Percentiles rank a stretch among this genome's conserved stretches.
These are phyloP conservation scores for Drosophila virilis DNA, from an alignment of 1,140 invertebrate species.

Conservation along the genomic window DNA sequence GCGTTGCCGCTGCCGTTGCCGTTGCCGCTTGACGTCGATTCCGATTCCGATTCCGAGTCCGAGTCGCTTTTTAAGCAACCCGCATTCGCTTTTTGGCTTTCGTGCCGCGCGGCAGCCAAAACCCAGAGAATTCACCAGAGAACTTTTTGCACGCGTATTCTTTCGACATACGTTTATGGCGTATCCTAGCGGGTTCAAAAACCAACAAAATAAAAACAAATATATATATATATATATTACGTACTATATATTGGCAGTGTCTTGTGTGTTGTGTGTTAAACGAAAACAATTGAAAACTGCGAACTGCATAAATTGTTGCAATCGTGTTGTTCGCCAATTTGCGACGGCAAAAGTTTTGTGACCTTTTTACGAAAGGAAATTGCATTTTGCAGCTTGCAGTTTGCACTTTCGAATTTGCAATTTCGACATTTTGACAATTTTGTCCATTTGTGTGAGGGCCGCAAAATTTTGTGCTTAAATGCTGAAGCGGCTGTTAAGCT, in stretches of 20 bases:
- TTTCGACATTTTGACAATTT: conserved; percentile 14
- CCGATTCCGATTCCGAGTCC: conserved; percentile 30
- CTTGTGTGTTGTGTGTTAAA: conserved; percentile 23
- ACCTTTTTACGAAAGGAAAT: conserved; percentile 45
- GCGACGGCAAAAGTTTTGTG: conserved; percentile 57
- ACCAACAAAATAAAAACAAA: no score
- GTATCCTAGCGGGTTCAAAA: conserved; percentile 33
- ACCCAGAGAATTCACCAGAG: conserved; percentile 23
- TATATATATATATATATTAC: background rate
- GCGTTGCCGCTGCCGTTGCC: conserved; percentile 18
- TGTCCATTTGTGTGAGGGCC: background rate
- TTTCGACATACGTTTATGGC: background rate
- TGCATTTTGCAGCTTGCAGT: conserved; percentile 43
- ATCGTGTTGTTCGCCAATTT: conserved; percentile 35
- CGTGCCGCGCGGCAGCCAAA: conserved; percentile 75
- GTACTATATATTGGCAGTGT: background rate
- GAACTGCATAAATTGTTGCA: conserved; percentile 26
- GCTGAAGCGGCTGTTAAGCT: background rate
- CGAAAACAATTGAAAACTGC: conserved; percentile 23
- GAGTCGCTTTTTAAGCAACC: conserved; percentile 78
- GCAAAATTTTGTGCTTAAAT: background rate
- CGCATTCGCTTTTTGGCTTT: conserved; percentile 82
- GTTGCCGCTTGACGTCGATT: conserved; percentile 40
- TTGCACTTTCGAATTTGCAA: conserved; percentile 3
- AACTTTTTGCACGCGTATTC: conserved; percentile 34